Base-by-base conservation (phyloP, 2,888 invertebrate species). In the Gibbula magus region DNA sequence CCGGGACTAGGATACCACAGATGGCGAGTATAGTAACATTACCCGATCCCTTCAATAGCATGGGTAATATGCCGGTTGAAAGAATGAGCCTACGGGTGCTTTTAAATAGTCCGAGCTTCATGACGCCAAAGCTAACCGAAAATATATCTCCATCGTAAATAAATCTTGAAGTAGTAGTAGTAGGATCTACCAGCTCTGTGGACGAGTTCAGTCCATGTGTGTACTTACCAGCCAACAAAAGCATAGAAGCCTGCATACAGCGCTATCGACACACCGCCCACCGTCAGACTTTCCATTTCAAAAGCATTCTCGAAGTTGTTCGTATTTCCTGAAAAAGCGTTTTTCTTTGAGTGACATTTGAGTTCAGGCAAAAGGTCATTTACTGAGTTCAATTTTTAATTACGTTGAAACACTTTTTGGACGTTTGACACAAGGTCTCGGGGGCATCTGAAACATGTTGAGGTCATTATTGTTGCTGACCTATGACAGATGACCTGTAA, bases 171-270 rank as follows among this genome's bases (percentile, higher is more conserved):
- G 10, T n/a, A n/a, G n/a, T n/a, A n/a, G 13, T 1, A 20, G 66
- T 18, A 20, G 18, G 5, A 16, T 4, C 5, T 7, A 7, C 0
- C 22, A 7, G 66, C 66, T 22, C 8, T 20, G 4, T 22, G 25
- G 20, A 29, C 22, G 54, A n/a, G n/a, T 1, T 25, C 39, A 29
- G 3, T 35, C 35, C 35, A 5, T 8, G 8, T 35, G 4, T 45
- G 45, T 20, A 79, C 81, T 81, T 22, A 83, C 83, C 83, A 83
- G 13, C 83, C 83, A 16, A 70, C 73, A 75, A 79, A 83, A 2
- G 83, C 81, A 32, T 81, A 83, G 25, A 75, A 52, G 67, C 83
- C 77, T 16, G 79, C 70, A 54, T 83, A 83, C 2, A 81, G 25
- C 18, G 81, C 81, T 22, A 81, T 29, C 2, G 78, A 75, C 35